phyloP scores from a whole-genome alignment of 2,888 invertebrate species.

The Nomada goodeniana region DNA sequence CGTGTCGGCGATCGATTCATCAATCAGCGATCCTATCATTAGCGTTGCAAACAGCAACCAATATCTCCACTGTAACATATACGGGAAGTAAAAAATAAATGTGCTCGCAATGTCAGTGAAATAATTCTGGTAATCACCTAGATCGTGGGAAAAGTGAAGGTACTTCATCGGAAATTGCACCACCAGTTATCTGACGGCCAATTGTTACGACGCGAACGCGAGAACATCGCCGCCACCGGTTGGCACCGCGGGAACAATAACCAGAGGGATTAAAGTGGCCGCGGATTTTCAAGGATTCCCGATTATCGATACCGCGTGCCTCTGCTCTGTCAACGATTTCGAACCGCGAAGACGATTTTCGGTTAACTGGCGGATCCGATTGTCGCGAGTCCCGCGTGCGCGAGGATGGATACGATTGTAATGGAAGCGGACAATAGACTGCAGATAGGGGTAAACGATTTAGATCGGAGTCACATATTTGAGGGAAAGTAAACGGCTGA shows the following conservation, averaged over 20 bases:
- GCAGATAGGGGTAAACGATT: neutral
- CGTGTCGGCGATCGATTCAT: slow-evolving; percentile 41
- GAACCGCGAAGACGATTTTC: too few relatives aligned
- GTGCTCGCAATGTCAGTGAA: too few relatives aligned
- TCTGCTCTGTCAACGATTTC: neutral
- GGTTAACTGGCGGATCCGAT: neutral
- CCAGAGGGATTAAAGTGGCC: neutral
- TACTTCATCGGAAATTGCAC: slow-evolving; percentile 47
- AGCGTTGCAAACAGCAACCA: neutral
- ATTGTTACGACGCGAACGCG: slow-evolving; percentile 49
- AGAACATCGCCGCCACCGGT: too few relatives aligned
- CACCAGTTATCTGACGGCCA: slow-evolving; percentile 9
- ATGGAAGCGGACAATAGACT: neutral
- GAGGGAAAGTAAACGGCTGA: too few relatives aligned
- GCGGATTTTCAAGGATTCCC: slow-evolving; percentile 20
- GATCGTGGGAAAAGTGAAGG: neutral
- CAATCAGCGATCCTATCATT: slow-evolving; percentile 40
- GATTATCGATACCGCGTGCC: slow-evolving; percentile 10
- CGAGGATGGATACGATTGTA: too few relatives aligned
- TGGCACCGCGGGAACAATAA: slow-evolving; percentile 45
- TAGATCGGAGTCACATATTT: too few relatives aligned
- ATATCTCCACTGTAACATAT: neutral
- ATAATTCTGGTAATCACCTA: too few relatives aligned
- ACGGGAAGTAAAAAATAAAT: too few relatives aligned
- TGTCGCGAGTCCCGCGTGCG: neutral